Base-by-base conservation (phyloP, 2,797 vertebrate genomes). In the Poeciliopsis infans region DNA sequence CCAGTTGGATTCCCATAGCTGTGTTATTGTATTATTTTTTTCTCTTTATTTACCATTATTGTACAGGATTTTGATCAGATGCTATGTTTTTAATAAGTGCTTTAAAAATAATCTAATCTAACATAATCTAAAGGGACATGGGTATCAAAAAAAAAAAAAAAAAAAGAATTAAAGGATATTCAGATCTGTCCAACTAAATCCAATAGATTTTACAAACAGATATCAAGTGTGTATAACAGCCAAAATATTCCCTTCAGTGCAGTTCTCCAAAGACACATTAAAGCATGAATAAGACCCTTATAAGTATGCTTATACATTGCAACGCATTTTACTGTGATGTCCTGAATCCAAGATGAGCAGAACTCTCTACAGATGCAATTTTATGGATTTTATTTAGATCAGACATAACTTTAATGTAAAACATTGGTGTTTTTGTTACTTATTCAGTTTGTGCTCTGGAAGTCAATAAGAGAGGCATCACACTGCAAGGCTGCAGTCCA, bases 401-500 rank as follows among this genome's bases (percentile, higher is more conserved):
- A 31, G 39, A 45, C 7, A 66, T 33, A 74, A 55, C 28, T 28
- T 31, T 72, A 77, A 39, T 70, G 73, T 20, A 47, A 0, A 85
- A 75, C 59, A 61, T 59, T 23, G 11, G 68, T 33, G 66, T 79
- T 73, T 75, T 7, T 76, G 61, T 79, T 53, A 3, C 31, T 57
- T 64, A 10, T 86, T 74, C 12, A 39, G 61, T 68, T 47, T 75
- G 53, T 71, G 33, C 2, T 74, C 16, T 75, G 69, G 76, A 61
- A 2, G 59, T 49, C 7, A 7, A 39, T 0, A n/a, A 78, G 74
- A 39, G 41, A 3, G 7, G 69, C 7, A 3, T 69, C 41, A 74
- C 39, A 1, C 25, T 81, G 55, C 51, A 31, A 8, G 78, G 82
- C 79, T 85, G 8, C 15, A 8, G 74, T 74, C 53, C 43, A 81